phyloP scores from a whole-genome alignment of 1,140 invertebrate species.

The Habropoda laboriosa region DNA sequence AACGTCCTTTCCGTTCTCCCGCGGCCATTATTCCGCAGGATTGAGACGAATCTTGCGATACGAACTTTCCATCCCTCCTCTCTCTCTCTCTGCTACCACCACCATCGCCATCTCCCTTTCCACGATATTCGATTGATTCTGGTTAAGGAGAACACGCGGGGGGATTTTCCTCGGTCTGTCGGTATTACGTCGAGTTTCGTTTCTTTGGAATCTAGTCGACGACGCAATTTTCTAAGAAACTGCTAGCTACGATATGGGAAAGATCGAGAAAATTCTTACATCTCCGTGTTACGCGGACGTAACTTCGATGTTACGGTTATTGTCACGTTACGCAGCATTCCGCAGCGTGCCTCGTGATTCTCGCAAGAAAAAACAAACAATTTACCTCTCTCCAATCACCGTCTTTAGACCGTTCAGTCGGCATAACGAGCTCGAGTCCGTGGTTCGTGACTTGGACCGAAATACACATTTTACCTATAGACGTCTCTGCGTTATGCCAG shows the following conservation, averaged over 20 bases:
- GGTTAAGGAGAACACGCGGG: constrained; percentile 25
- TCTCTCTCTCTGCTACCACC: not conserved
- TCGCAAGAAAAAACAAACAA: too few relatives aligned
- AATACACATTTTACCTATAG: too few relatives aligned
- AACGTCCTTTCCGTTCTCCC: constrained; percentile 60
- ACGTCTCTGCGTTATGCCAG: too few relatives aligned
- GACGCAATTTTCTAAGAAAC: not conserved
- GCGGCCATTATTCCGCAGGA: constrained; percentile 48
- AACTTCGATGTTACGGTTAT: too few relatives aligned
- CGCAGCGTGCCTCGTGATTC: too few relatives aligned
- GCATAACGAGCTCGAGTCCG: too few relatives aligned
- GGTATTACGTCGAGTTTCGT: not conserved
- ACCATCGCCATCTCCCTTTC: too few relatives aligned
- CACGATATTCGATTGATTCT: constrained; percentile 40
- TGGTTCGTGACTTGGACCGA: too few relatives aligned
- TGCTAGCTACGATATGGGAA: not conserved
- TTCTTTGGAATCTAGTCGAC: constrained; percentile 23
- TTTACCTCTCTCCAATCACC: too few relatives aligned
- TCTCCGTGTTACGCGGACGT: not conserved
- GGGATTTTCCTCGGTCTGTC: not conserved
- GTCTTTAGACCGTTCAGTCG: too few relatives aligned
- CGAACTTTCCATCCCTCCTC: constrained; percentile 30
- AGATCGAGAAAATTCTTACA: too few relatives aligned
- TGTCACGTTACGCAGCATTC: too few relatives aligned
- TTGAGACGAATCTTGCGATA: constrained; percentile 52